Evolutionary conservation across 2,797 vertebrate species (phyloP).

Genomic region (Falco naumanni): DNA sequence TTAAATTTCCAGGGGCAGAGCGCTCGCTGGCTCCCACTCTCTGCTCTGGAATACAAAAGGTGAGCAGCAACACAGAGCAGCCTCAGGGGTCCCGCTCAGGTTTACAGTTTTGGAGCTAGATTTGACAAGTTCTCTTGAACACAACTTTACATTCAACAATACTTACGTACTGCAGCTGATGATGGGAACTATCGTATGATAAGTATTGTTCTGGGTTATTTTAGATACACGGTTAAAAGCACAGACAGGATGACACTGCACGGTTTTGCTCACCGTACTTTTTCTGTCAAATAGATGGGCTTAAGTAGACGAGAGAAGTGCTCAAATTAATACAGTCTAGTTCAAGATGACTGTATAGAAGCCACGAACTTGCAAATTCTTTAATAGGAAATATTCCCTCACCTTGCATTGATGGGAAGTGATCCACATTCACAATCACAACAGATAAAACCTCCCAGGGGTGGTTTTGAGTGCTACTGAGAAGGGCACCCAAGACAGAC

Average conservation of each 20-base stretch:
- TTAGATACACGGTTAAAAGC: not conserved
- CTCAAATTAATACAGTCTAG: not conserved
- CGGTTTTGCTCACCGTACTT: not conserved
- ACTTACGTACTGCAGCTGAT: not conserved
- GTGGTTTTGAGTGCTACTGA: too few relatives aligned
- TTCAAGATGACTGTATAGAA: not conserved
- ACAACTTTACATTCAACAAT: not conserved
- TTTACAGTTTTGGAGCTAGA: not conserved
- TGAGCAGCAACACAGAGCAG: not conserved
- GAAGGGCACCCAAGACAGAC: not conserved
- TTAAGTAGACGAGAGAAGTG: not conserved
- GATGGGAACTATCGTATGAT: not conserved
- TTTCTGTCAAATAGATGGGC: not conserved
- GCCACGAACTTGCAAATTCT: not conserved
- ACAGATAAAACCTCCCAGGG: not conserved
- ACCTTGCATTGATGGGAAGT: not conserved
- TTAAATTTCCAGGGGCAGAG: not conserved
- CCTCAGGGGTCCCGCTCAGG: not conserved
- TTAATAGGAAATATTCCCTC: not conserved
- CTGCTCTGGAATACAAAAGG: not conserved
- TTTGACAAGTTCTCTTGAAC: not conserved
- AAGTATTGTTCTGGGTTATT: not conserved
- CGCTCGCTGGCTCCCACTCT: rapidly evolving
- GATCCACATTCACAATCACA: not conserved
- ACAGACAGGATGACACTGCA: not conserved